phyloP scores from a whole-genome alignment of 2,113 vertebrate species.

The Pantherophis guttatus region DNA sequence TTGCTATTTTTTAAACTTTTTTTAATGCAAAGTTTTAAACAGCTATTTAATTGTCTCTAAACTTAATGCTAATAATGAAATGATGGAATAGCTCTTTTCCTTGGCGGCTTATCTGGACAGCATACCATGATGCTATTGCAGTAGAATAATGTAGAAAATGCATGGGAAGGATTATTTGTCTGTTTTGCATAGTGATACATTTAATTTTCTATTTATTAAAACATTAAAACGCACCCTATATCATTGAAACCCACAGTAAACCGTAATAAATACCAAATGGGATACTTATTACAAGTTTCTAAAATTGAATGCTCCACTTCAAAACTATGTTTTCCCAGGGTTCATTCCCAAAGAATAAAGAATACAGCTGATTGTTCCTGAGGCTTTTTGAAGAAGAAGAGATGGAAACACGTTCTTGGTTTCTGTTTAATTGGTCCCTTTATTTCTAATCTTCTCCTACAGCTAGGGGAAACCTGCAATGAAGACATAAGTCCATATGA shows the following conservation, averaged over 20 bases:
- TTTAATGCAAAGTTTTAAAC: slow-evolving; percentile 37
- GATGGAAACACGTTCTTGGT: background rate
- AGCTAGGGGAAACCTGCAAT: background rate
- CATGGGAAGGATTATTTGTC: background rate
- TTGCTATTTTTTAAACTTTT: slow-evolving; percentile 29
- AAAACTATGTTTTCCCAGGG: background rate
- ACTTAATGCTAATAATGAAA: slow-evolving; percentile 2
- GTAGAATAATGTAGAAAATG: background rate
- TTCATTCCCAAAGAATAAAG: background rate
- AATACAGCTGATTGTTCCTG: background rate
- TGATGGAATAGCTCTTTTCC: background rate
- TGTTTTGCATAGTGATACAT: background rate
- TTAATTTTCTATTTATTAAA: background rate
- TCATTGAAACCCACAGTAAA: background rate
- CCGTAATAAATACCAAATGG: background rate
- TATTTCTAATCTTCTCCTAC: background rate
- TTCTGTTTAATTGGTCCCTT: background rate
- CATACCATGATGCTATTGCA: background rate
- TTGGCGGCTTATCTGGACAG: background rate
- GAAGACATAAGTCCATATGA: background rate
- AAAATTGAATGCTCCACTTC: background rate
- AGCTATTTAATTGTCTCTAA: slow-evolving; percentile 43
- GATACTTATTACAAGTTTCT: background rate
- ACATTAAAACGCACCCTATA: background rate
- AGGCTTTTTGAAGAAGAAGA: background rate